Evolutionary conservation across 2,797 vertebrate genomes (phyloP).

Genomic region (Monodelphis domestica): DNA sequence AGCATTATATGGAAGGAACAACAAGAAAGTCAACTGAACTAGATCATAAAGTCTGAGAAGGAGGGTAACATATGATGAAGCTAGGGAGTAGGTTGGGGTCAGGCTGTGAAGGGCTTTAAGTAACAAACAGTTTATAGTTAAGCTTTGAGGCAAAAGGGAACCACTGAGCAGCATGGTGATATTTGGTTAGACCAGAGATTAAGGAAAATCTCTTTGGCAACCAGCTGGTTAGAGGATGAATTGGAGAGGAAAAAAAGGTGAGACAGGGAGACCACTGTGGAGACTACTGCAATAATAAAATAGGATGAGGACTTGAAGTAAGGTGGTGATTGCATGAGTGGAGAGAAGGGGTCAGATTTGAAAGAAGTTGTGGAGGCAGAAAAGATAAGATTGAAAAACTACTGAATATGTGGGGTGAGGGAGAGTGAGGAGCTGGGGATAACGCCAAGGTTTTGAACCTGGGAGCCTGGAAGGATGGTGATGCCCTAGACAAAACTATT

Average conservation of each 20-base stretch:
- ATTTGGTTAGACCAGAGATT: not conserved
- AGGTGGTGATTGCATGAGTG: not conserved
- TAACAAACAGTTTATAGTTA: not conserved
- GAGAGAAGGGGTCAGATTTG: not conserved
- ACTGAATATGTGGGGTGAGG: not conserved
- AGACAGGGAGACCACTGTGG: not conserved
- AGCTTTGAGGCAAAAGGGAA: too few species aligned
- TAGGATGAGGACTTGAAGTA: not conserved
- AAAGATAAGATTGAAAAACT: not conserved
- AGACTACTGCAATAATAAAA: not conserved
- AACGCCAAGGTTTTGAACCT: too few species aligned
- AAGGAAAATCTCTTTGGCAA: not conserved
- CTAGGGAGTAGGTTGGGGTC: not conserved
- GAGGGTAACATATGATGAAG: not conserved
- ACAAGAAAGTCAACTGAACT: not conserved
- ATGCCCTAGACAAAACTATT: too few species aligned
- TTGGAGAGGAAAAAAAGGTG: not conserved
- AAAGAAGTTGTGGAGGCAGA: not conserved
- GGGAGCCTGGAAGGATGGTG: too few species aligned
- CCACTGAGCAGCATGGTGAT: not conserved
- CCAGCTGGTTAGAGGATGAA: not conserved
- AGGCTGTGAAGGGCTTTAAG: not conserved
- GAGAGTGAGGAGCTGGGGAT: not conserved
- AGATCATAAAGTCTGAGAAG: not conserved
- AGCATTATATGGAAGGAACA: not conserved